Percentiles rank a stretch among this genome's conserved stretches.
Conservation (phyloP, 2,113 vertebrate genomes). For the Eudyptes chrysolophus region DNA sequence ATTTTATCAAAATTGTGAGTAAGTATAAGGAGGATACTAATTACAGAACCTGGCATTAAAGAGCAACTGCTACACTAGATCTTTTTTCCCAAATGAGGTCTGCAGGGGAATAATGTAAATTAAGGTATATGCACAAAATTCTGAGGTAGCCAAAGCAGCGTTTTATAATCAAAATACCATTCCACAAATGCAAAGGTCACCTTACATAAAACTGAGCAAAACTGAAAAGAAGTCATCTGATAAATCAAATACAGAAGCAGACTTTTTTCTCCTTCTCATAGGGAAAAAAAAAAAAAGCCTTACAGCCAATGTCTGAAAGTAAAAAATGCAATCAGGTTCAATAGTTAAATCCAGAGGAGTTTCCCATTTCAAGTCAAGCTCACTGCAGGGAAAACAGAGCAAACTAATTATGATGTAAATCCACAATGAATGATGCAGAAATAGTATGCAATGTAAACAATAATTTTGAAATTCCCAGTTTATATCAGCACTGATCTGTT, state of each 20-base stretch:
- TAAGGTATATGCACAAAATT: conserved; percentile 17
- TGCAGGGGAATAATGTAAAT: conserved; percentile 14
- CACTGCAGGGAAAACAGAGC: conserved; percentile 27
- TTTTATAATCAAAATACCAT: conserved; percentile 50
- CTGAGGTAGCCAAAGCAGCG: neutral
- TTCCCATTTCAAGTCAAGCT: conserved; percentile 50
- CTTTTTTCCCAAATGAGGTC: conserved; percentile 28
- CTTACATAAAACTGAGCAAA: conserved; percentile 30
- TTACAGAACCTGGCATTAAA: conserved; percentile 26
- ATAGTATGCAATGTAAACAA: conserved; percentile 53
- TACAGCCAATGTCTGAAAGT: neutral
- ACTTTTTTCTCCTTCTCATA: neutral
- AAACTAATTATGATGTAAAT: conserved; percentile 64
- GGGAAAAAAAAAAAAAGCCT: neutral
- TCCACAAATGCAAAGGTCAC: conserved; percentile 56
- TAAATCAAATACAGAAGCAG: conserved; percentile 21
- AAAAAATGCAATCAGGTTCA: conserved; percentile 50
- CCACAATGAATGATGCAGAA: conserved; percentile 58
- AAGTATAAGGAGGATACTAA: conserved; percentile 22
- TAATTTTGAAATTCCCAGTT: conserved; percentile 59
- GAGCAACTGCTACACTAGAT: neutral
- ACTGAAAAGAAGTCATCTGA: neutral
- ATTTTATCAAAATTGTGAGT: neutral
- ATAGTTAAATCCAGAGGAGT: conserved; percentile 54
- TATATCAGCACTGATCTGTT: conserved; percentile 43